Evolutionary conservation across 1,140 invertebrate species (phyloP).

Genomic region (Oedothorax gibbosus): DNA sequence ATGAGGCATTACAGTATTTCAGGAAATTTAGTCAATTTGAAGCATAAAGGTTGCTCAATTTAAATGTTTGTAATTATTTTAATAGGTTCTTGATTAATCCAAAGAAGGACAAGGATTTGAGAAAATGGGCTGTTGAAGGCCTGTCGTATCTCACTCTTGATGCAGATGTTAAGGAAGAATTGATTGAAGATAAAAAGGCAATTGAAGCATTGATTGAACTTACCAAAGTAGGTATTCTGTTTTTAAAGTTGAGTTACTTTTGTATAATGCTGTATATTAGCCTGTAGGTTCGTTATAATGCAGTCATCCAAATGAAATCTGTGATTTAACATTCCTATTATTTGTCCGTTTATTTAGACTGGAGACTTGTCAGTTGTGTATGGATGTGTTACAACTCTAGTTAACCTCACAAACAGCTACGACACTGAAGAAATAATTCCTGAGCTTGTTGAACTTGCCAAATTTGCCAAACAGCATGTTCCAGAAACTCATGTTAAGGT

Average conservation of each 20-base stretch:
- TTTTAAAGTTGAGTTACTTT: background rate
- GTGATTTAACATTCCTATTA: background rate
- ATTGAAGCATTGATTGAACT: conserved; percentile 89
- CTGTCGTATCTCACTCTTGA: conserved; percentile 97
- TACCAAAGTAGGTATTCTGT: conserved; percentile 71
- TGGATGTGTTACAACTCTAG: conserved; percentile 93
- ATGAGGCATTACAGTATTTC: too few relatives aligned
- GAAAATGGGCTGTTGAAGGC: conserved; percentile 97
- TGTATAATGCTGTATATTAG: background rate
- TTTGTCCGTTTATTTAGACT: conserved; percentile 68
- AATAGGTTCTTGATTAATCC: conserved; percentile 86
- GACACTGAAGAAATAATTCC: conserved; percentile 97
- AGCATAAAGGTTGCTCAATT: too few relatives aligned
- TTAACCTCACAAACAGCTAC: conserved; percentile 97
- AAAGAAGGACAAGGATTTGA: conserved; percentile 87
- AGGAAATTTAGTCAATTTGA: too few relatives aligned
- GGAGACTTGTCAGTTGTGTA: conserved; percentile 87
- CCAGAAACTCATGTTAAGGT: conserved; percentile 92
- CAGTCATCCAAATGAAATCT: too few relatives aligned
- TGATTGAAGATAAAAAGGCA: conserved; percentile 87
- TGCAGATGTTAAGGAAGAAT: conserved; percentile 97
- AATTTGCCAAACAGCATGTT: conserved; percentile 99
- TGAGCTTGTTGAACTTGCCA: conserved; percentile 97
- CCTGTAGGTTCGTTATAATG: too few relatives aligned
- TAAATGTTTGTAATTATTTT: conserved; percentile 38